These are phyloP conservation scores for Sprattus sprattus DNA, from an alignment of 2,113 vertebrate species.

Conservation along the genomic window DNA sequence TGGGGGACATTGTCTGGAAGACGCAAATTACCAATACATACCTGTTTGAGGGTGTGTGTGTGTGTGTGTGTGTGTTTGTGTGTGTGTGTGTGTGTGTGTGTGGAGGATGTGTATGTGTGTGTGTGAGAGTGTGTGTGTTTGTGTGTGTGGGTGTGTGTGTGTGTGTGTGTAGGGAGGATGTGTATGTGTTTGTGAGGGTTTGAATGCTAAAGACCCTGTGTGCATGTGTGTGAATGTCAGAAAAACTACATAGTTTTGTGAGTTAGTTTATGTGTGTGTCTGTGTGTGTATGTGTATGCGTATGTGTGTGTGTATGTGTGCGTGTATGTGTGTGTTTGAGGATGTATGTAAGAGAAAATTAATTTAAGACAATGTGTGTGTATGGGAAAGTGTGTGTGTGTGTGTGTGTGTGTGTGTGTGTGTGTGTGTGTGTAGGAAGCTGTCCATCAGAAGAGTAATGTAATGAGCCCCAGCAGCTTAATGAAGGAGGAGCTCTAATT, in stretches of 20 bases:
- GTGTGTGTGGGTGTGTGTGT: too few species aligned
- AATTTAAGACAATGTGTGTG: background rate
- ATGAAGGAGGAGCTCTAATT: slow-evolving; percentile 46
- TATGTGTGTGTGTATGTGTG: background rate
- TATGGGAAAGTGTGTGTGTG: background rate
- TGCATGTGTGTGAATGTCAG: background rate
- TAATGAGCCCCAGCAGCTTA: slow-evolving; percentile 42
- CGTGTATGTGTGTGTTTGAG: too few species aligned
- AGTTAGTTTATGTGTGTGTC: background rate
- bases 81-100: background rate
- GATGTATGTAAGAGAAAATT: too few species aligned
- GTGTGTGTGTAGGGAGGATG: background rate
- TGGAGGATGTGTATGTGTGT: background rate
- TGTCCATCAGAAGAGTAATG: slow-evolving; percentile 42
- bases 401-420: background rate
- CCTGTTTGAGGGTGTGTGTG: too few species aligned
- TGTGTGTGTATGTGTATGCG: background rate
- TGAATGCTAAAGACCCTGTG: background rate
- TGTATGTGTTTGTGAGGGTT: background rate
- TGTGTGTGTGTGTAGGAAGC: slow-evolving; percentile 41
- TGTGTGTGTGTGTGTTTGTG: background rate
- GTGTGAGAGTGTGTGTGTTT: background rate
- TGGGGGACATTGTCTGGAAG: too few species aligned
- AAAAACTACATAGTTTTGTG: background rate
- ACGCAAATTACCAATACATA: too few species aligned